These are phyloP conservation scores for Eupelmus urozonus DNA, from an alignment of 2,888 invertebrate species.

Conservation along the genomic window DNA sequence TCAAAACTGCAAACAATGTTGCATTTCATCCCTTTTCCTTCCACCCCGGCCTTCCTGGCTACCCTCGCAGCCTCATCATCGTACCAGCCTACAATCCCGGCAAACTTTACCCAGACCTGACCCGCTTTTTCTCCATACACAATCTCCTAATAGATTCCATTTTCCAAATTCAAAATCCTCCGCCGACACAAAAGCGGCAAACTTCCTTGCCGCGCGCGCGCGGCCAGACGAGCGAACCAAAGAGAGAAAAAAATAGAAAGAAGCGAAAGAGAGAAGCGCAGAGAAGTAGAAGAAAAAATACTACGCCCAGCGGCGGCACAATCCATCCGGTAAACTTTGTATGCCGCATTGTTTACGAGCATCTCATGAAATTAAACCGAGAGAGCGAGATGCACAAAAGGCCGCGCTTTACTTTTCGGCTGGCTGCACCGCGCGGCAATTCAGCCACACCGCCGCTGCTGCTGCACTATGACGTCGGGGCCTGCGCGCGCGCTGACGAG, in stretches of 20 bases:
- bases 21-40: too few species aligned
- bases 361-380: constrained; percentile 58
- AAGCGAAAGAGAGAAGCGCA: not conserved
- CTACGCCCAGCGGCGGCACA: not conserved
- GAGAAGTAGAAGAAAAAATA: not conserved
- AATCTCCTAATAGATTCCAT: constrained; percentile 16
- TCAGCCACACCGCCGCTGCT: not conserved
- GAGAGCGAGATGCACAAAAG: constrained; percentile 43
- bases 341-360: constrained; percentile 48
- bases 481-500: constrained; percentile 64
- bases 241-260: not conserved
- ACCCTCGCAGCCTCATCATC: too few species aligned
- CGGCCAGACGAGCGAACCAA: not conserved
- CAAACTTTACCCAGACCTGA: not conserved
- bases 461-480: not conserved
- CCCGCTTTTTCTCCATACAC: not conserved
- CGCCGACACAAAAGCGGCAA: not conserved
- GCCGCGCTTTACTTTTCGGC: constrained; percentile 38
- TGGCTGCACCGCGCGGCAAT: constrained; percentile 35
- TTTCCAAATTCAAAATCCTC: constrained; percentile 8
- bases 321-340: constrained; percentile 42
- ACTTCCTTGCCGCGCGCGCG: too few species aligned
- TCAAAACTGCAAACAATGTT: too few species aligned
- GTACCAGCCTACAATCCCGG: not conserved
- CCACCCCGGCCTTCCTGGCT: too few species aligned